A percentile compares a stretch with the other conserved stretches of the same genome.
These are phyloP conservation scores for Semaprochilodus insignis DNA, from an alignment of 2,797 vertebrate genomes.

Conservation along the genomic window DNA sequence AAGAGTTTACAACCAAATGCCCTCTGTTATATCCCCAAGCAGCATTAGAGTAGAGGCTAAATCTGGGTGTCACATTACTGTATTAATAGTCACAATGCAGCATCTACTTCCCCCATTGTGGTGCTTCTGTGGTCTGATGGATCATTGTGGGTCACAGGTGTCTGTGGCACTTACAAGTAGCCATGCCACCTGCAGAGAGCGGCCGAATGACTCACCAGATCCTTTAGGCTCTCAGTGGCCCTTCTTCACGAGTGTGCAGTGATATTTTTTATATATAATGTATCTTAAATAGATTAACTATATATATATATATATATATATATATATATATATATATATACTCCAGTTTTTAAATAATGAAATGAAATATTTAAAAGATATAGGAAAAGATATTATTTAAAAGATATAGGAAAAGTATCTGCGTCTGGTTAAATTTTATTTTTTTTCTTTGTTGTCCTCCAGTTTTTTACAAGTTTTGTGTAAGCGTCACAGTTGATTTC, in stretches of 20 bases:
- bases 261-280: no score
- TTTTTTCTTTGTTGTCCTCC: no score
- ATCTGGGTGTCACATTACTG: not conserved
- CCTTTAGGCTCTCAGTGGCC: not conserved
- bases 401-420: no score
- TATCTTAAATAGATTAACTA: no score
- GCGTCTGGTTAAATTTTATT: no score
- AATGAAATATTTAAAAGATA: no score
- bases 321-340: no score
- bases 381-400: no score
- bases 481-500: no score
- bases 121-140: slow-evolving; percentile 10
- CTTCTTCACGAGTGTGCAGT: not conserved
- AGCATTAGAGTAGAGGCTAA: not conserved
- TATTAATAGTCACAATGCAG: not conserved
- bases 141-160: slow-evolving; percentile 52
- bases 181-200: slow-evolving; percentile 49
- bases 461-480: no score
- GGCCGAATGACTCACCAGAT: slow-evolving; percentile 3
- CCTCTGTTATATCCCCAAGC: not conserved
- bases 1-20: not conserved
- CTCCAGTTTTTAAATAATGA: no score
- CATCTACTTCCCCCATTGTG: not conserved
- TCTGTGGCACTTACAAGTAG: slow-evolving; percentile 44
- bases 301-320: no score